Conservation (phyloP, 2,113 vertebrate genomes). For the Trochalopteron elliotii region DNA sequence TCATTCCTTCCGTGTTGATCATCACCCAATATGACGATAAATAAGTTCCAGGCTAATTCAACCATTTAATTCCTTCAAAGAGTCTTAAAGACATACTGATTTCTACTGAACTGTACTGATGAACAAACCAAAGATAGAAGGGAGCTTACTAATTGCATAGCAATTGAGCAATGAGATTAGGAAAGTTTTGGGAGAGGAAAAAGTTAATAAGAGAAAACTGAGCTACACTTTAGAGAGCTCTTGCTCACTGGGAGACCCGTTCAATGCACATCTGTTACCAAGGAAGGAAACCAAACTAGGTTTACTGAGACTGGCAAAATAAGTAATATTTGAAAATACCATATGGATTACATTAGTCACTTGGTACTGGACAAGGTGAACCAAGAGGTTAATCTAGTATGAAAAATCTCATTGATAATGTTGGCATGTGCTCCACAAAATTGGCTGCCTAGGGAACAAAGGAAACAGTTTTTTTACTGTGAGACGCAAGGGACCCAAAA, state of each 20-base stretch:
- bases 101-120: not conserved
- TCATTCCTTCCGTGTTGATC: rapidly evolving
- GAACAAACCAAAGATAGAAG: not conserved
- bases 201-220: not conserved
- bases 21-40: not conserved
- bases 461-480: not conserved
- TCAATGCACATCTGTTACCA: not conserved
- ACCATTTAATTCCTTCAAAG: not conserved
- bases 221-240: not conserved
- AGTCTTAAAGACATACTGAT: not conserved
- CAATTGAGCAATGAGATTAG: not conserved
- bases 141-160: not conserved
- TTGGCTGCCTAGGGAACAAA: not conserved
- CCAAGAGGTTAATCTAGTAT: not conserved
- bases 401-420: not conserved
- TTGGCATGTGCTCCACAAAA: not conserved
- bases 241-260: not conserved
- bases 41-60: not conserved
- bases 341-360: not conserved
- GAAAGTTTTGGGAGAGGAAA: not conserved
- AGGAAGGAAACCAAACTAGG: not conserved
- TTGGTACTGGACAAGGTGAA: not conserved
- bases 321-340: not conserved
- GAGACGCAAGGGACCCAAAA: not conserved
- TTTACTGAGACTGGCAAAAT: not conserved